phyloP scores from a whole-genome alignment of 2,113 vertebrate genomes.

The Menidia beryllina region DNA sequence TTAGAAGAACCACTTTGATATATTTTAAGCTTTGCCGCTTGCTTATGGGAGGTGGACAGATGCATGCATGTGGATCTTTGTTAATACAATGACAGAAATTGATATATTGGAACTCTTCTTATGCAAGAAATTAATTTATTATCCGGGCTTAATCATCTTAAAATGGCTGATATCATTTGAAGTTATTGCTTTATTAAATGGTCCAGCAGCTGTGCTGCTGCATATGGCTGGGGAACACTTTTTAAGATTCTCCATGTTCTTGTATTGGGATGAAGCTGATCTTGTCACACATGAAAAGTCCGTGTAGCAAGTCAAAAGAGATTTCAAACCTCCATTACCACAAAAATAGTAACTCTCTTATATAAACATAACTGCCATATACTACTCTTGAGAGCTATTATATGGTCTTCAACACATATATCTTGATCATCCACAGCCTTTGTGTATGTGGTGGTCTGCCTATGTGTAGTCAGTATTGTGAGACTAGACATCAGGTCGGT shows the following conservation, averaged over 20 bases:
- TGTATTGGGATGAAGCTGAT: conserved; percentile 32
- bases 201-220: conserved; percentile 50
- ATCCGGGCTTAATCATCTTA: conserved; percentile 65
- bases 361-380: conserved; percentile 6
- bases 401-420: conserved; percentile 10
- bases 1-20: conserved; percentile 31
- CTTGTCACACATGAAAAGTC: conserved; percentile 21
- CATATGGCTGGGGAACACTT: conserved; percentile 43
- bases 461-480: conserved; percentile 49
- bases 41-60: conserved; percentile 10
- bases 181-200: conserved; percentile 69
- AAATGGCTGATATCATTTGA: conserved; percentile 64
- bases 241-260: conserved; percentile 56
- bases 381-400: not conserved
- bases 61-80: not conserved
- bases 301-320: conserved; percentile 34
- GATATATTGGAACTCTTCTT: conserved; percentile 45
- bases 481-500: conserved; percentile 63
- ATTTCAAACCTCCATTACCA: conserved; percentile 18
- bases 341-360: not conserved
- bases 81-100: conserved; percentile 53
- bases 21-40: conserved; percentile 21
- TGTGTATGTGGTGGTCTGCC: conserved; percentile 15
- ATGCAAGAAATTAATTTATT: conserved; percentile 58
- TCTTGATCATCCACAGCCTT: conserved; percentile 22